Base-by-base conservation (phyloP, 2,113 vertebrate species). In the Ctenodactylus gundi region DNA sequence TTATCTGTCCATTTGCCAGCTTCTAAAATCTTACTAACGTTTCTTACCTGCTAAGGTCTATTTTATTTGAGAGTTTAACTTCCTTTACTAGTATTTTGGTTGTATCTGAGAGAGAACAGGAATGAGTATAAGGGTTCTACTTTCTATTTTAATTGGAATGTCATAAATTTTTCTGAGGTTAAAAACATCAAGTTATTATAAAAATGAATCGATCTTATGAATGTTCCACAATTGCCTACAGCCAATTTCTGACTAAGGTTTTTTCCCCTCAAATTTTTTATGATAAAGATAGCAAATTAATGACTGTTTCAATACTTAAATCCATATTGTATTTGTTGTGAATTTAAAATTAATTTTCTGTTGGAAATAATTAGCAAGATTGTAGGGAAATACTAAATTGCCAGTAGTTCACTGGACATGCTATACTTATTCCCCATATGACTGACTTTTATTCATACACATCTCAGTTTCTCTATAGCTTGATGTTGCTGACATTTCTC, bases 21-120 rank as follows among this genome's bases (percentile, higher is more conserved):
- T 85, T 91, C 70, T 46, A 81, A 34, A 57, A 83, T 65, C 94
- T 85, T 77, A 70, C 62, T 85, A 39, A 68, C 17, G 41, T 64
- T 31, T 89, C 49, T 76, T 62, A 87, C 20, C 44, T 44, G 31
- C 25, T 57, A n/a, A 83, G 83, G 7, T 68, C 49, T 81, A 2
- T 93, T 36, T 81, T 78, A 27, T 57, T 77, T 90, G 7, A 86
- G 53, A 64, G 10, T 53, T 90, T 51, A 39, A 9, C 31, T 49
- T 93, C 44, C n/a, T 87, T 95, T 90, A 49, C 41, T 90, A 51
- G 87, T 17, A 29, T 83, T 77, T 82, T 80, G 86, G 14, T 83
- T 90, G 46, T 41, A 29, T 93, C 87, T 72, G 34, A 31, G 10
- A 53, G 55, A 87, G 5, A 92, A 12, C 13, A 39, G 17, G 64